Percentiles rank a stretch among this genome's conserved stretches.
phyloP scores from a whole-genome alignment of 1,140 invertebrate genomes.

The Lucilia cuprina region DNA sequence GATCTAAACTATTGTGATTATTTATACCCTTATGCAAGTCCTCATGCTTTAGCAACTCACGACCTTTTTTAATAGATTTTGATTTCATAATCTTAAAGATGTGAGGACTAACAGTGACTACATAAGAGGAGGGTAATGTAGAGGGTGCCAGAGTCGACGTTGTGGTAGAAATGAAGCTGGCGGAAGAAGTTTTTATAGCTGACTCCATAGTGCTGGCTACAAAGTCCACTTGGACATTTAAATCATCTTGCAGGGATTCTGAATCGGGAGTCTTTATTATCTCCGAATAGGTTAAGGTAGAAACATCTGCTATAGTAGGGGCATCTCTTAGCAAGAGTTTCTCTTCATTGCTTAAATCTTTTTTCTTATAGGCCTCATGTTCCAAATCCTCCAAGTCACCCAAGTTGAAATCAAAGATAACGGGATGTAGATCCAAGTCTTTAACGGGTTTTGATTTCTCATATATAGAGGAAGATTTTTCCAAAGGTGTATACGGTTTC shows the following conservation, averaged over 20 bases:
- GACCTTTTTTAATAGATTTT: constrained; percentile 50
- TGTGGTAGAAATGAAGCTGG: constrained; percentile 25
- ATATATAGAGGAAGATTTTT: constrained; percentile 51
- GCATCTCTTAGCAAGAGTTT: constrained; percentile 34
- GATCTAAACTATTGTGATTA: constrained; percentile 55
- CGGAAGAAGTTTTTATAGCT: not conserved
- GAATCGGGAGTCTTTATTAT: not conserved
- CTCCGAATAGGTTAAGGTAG: constrained; percentile 43
- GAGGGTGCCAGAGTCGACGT: constrained; percentile 36
- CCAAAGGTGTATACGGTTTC: constrained; percentile 53
- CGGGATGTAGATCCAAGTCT: constrained; percentile 55
- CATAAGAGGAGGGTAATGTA: constrained; percentile 21
- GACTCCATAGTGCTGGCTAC: constrained; percentile 42
- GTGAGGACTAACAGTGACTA: constrained; percentile 48
- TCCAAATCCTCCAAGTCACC: constrained; percentile 57
- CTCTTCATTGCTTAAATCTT: constrained; percentile 36
- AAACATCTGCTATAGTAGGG: not conserved
- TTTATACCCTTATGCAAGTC: constrained; percentile 49
- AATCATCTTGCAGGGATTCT: constrained; percentile 38
- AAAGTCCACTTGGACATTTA: constrained; percentile 46
- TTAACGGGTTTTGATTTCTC: constrained; percentile 50
- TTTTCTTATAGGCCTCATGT: constrained; percentile 40
- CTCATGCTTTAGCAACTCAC: constrained; percentile 52
- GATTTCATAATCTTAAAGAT: constrained; percentile 54
- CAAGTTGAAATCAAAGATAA: constrained; percentile 59